Evolutionary conservation across 2,113 vertebrate genomes (phyloP).

Genomic region (Osmerus eperlanus): DNA sequence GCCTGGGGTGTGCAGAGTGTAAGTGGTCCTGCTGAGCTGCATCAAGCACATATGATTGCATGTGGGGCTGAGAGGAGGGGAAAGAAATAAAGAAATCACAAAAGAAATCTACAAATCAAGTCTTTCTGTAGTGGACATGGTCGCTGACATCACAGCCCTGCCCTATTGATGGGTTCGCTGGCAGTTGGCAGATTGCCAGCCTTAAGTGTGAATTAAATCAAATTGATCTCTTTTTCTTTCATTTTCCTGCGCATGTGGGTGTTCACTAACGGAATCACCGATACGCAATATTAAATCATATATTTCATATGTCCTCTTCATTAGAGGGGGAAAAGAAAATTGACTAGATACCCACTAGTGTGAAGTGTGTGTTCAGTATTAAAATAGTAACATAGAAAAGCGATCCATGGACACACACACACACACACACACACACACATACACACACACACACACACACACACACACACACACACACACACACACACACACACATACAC

Average conservation of each 20-base stretch:
- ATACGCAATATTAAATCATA: no score
- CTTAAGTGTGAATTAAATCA: conserved; percentile 32
- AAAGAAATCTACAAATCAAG: no score
- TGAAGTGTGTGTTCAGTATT: conserved; percentile 44
- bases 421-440: conserved; percentile 50
- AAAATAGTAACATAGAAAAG: conserved; percentile 47
- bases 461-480: no score
- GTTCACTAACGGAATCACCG: neutral
- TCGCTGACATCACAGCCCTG: conserved; percentile 20
- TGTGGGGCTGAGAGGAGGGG: conserved; percentile 16
- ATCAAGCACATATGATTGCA: conserved; percentile 30
- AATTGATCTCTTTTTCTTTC: conserved; percentile 19
- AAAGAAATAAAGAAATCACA: no score
- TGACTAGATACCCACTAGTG: neutral
- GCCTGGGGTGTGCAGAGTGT: conserved; percentile 21
- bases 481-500: no score
- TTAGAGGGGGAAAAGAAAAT: no score
- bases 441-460: no score
- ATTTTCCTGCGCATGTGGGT: no score
- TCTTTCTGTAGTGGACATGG: no score
- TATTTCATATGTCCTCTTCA: no score
- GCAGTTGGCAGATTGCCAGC: conserved; percentile 17
- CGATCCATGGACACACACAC: no score
- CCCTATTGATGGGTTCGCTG: conserved; percentile 4
- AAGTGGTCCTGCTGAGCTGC: conserved; percentile 33